Evolutionary conservation across 2,888 invertebrate species (phyloP).

Genomic region (Erynnis tages): DNA sequence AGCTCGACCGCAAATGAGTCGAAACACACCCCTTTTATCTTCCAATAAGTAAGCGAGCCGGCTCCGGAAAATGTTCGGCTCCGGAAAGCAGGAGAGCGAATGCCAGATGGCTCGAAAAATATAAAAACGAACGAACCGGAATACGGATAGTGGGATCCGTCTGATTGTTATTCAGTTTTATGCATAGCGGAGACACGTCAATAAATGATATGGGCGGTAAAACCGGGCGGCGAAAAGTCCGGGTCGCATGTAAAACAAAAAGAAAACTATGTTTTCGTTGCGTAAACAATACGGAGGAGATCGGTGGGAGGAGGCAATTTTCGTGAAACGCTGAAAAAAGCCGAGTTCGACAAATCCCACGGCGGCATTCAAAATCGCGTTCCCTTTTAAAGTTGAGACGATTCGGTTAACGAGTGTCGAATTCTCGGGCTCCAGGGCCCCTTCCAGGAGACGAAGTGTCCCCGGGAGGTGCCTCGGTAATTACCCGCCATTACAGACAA

Average conservation of each 20-base stretch:
- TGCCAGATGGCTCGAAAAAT: constrained; percentile 71
- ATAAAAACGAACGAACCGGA: constrained; percentile 71
- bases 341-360: constrained; percentile 51
- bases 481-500: constrained; percentile 81
- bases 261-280: constrained; percentile 43
- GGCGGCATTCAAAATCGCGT: constrained; percentile 73
- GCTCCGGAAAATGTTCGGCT: constrained; percentile 48
- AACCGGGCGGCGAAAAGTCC: constrained; percentile 37
- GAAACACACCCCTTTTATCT: constrained; percentile 76
- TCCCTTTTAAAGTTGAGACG: constrained; percentile 79
- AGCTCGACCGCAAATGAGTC: constrained; percentile 73
- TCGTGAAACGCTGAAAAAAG: constrained; percentile 46
- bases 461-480: constrained; percentile 77
- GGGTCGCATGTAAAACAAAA: constrained; percentile 35
- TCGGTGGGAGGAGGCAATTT: constrained; percentile 45
- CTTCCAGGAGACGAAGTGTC: constrained; percentile 64
- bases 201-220: constrained; percentile 55
- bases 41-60: constrained; percentile 67
- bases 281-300: constrained; percentile 47
- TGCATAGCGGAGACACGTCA: constrained; percentile 52
- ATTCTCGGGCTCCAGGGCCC: constrained; percentile 67
- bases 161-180: constrained; percentile 64
- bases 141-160: constrained; percentile 59
- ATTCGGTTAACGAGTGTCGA: constrained; percentile 80
- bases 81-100: constrained; percentile 40